Evolutionary conservation across 1,140 invertebrate genomes (phyloP), one percentile per base, ranked within the genome.

Genomic region (Periplaneta americana): DNA sequence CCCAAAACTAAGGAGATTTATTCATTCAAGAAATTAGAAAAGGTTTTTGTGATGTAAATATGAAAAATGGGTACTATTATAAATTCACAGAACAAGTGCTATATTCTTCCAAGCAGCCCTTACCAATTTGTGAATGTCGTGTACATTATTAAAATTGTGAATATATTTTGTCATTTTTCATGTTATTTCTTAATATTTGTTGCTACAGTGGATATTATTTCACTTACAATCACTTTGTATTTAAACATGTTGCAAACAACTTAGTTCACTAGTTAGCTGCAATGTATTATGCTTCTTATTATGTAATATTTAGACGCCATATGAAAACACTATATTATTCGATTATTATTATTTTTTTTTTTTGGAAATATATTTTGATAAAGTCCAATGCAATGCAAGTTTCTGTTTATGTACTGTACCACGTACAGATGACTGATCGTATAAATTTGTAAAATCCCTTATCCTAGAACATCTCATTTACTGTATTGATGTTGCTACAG

Each of bases 31-130:
- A 96, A 97, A 88, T 94, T 96, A 37, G 96, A 98, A 87, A 98
- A 98, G 89, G 97, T 98, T 36, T 99, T 95, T 88, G 96, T 99
- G 33, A 98, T 98, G 96, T 98, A 94, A 95, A 87, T 66, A 66
- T 28, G 8, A 11, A 9, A 66, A 22, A 66, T 11, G 10, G 48
- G 22, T 66, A 66, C 22, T 28, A 11, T 4, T 66, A 66, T 9
- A 66, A 28, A 66, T 22, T 66, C 28, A 4, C n/a, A 28, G 22
- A 5, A 28, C 5, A 8, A n/a, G 22, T 66, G 22, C 13, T 11
- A 28, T n/a, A 28, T 66, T 28, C n/a, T 66, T 28, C 48, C 5
- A 6, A 9, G 22, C n/a, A 9, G 22, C 28, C 48, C 28, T 66
- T 11, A 39, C 18, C 37, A 39, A 1, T 39, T 66, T n/a, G 2